Percentiles rank a stretch among this genome's conserved stretches.
Conservation (phyloP, 2,113 vertebrate species). For the Corythornis cristatus region DNA sequence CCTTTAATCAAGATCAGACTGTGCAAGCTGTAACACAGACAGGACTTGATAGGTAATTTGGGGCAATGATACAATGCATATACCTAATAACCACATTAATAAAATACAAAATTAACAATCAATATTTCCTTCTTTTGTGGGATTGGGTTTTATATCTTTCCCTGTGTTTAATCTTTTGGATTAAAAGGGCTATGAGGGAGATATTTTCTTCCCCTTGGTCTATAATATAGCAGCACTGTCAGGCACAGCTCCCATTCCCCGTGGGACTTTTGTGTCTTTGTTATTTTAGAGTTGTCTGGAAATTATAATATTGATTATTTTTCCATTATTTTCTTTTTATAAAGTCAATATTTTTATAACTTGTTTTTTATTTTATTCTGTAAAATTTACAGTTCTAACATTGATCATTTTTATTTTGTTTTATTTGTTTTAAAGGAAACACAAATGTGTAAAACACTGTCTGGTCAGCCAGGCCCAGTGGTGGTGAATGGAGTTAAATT, state of each 20-base stretch:
- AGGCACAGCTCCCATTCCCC: neutral
- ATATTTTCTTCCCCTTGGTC: neutral
- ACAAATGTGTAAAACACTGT: too few relatives aligned
- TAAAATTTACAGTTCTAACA: too few relatives aligned
- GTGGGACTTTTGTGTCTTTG: neutral
- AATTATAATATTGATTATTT: neutral
- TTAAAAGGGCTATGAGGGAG: neutral
- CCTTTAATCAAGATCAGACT: constrained; percentile 11
- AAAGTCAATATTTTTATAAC: too few relatives aligned
- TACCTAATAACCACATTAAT: neutral
- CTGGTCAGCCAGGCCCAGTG: too few relatives aligned
- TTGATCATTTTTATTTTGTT: too few relatives aligned
- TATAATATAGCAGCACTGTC: neutral
- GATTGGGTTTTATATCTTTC: neutral
- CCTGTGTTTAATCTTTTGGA: neutral
- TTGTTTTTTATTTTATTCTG: too few relatives aligned
- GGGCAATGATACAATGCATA: neutral
- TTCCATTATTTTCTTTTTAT: neutral
- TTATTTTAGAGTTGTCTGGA: neutral
- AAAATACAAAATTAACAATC: neutral
- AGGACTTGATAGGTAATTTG: neutral
- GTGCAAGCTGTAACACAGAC: neutral
- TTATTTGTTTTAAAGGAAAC: too few relatives aligned
- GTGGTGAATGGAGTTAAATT: too few relatives aligned
- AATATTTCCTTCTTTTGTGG: neutral